Evolutionary conservation across 2,797 vertebrate genomes (phyloP), one percentile per base, ranked within the genome.

Genomic region (Cichlasoma orientale): DNA sequence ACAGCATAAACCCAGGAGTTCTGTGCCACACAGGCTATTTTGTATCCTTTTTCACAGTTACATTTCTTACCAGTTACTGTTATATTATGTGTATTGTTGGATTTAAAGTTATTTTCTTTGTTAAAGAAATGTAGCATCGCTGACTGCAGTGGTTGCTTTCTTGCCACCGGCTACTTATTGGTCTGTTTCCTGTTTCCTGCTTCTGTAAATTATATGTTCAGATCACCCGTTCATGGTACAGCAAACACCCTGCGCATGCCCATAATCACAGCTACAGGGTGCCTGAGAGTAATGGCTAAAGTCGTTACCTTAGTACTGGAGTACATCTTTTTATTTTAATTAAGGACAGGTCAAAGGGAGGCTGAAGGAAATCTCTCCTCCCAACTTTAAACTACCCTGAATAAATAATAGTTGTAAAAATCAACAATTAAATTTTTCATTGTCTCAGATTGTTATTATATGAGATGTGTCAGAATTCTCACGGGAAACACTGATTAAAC

Each of bases 1-100:
- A 50, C 36, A 70, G 72, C 75, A 86, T 72, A 79, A 77, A 77
- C 56, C 11, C 78, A 83, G 72, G 36, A 8, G 4, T 25, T 52
- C 27, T 33, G 16, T 72, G 50, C 31, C 6, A 57, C 41, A 53
- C 25, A 11, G 47, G 74, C n/a, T 18, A 12, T 70, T 61, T 68
- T 71, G 2, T 25, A 6, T 25, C 16, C 13, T 21, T 57, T 63
- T 59, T 50, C n/a, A 11, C n/a, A 52, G 9, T 56, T 5, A 73
- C 29, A 31, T 41, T 29, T 68, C 41, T 68, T 68, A 50, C 2
- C 74, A 66, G 8, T 19, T 55, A 14, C 25, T 29, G 31, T 47
- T 73, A 47, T 31, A n/a, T n/a, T 31, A 50, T 75, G 50, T 79
- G 56, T 29, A 1, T 12, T 41, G 1, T 53, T 8, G 33, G 47